Conservation (phyloP, 2,113 vertebrate species). For the Chascanopsetta lugubris region DNA sequence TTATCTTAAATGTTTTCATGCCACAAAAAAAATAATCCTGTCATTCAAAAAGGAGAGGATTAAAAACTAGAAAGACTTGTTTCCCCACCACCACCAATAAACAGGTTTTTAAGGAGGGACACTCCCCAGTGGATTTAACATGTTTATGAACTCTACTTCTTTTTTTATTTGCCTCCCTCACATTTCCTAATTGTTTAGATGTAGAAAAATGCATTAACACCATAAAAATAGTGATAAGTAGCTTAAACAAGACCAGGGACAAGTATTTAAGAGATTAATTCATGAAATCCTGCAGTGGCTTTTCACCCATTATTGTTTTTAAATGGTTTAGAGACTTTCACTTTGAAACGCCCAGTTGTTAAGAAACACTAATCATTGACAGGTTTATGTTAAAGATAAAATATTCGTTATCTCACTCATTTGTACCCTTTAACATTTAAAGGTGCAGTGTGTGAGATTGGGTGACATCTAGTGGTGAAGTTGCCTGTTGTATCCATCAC, state of each 20-base stretch:
- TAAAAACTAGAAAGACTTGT: constrained; percentile 67
- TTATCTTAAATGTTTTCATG: constrained; percentile 76
- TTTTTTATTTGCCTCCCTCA: constrained; percentile 40
- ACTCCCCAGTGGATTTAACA: constrained; percentile 48
- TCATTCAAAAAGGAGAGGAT: constrained; percentile 77
- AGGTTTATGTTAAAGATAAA: neutral
- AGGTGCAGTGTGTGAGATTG: too few species aligned
- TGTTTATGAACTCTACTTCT: constrained; percentile 48
- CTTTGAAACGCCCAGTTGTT: neutral
- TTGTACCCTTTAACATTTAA: too few species aligned
- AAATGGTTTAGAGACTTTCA: neutral
- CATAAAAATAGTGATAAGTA: constrained; percentile 47
- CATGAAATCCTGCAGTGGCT: constrained; percentile 6
- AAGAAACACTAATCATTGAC: neutral
- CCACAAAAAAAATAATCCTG: constrained; percentile 75
- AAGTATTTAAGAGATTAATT: constrained; percentile 17
- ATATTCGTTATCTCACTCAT: neutral
- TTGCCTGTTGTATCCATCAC: too few species aligned
- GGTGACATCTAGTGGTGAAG: too few species aligned
- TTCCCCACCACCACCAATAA: constrained; percentile 56
- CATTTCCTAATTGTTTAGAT: constrained; percentile 35
- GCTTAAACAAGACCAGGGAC: constrained; percentile 31
- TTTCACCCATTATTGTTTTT: constrained; percentile 1
- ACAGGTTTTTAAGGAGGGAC: constrained; percentile 60
- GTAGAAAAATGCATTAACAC: constrained; percentile 41